Conservation (phyloP, 2,113 vertebrate species). For the Dasyurus viverrinus region DNA sequence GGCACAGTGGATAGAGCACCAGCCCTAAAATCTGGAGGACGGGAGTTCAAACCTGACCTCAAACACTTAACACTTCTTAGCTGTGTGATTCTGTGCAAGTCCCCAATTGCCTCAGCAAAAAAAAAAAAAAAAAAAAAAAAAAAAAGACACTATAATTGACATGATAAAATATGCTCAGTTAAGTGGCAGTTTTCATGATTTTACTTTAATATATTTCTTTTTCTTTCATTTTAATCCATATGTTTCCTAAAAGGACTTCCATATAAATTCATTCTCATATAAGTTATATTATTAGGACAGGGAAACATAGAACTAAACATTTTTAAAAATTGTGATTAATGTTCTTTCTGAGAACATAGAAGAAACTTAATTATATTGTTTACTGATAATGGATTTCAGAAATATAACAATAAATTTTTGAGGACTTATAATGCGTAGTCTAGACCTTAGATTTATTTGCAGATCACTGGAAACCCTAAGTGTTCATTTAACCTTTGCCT, state of each 20-base stretch:
- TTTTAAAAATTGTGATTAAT: not conserved
- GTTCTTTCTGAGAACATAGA: slow-evolving; percentile 20
- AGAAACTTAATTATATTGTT: slow-evolving; percentile 17
- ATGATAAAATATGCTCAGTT: slow-evolving; percentile 76
- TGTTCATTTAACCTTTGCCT: slow-evolving; percentile 88
- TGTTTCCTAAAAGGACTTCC: slow-evolving; percentile 74
- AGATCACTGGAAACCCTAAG: slow-evolving; percentile 85
- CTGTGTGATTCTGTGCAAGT: no score
- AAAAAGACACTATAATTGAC: not conserved
- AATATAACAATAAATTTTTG: slow-evolving; percentile 64
- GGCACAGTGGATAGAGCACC: no score
- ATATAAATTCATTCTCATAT: slow-evolving; percentile 35
- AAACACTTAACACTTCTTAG: no score
- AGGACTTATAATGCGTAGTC: slow-evolving; percentile 81
- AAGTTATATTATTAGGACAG: not conserved
- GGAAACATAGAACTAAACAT: not conserved
- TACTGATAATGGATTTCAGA: slow-evolving; percentile 41
- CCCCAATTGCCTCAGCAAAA: no score
- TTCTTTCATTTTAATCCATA: slow-evolving; percentile 80
- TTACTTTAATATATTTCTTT: slow-evolving; percentile 69
- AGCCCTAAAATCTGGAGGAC: no score
- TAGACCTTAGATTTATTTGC: slow-evolving; percentile 80
- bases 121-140: no score
- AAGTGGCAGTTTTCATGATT: slow-evolving; percentile 80
- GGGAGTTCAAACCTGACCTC: no score